These are phyloP conservation scores for Tipula unca DNA, from an alignment of 2,888 invertebrate species.

Conservation along the genomic window DNA sequence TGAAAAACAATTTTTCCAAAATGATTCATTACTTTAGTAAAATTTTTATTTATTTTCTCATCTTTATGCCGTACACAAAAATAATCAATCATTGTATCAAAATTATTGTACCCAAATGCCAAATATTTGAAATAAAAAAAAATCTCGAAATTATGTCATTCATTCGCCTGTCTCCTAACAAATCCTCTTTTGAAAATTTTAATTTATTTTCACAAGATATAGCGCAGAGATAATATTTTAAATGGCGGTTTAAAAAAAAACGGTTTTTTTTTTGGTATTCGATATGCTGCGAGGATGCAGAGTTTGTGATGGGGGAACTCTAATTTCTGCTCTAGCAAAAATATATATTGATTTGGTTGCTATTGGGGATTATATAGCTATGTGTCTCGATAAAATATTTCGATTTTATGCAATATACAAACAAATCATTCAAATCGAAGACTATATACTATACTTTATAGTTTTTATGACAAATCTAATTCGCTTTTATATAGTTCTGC, in stretches of 20 bases:
- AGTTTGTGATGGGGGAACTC: too few species aligned
- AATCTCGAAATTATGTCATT: not conserved
- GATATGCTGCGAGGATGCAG: not conserved
- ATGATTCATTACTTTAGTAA: not conserved
- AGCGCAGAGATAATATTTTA: not conserved
- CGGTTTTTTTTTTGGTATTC: not conserved
- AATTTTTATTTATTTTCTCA: not conserved
- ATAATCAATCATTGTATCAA: not conserved
- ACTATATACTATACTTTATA: not conserved
- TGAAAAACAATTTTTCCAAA: not conserved
- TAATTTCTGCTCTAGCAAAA: too few species aligned
- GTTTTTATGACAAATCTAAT: not conserved
- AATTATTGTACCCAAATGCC: not conserved
- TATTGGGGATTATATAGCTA: not conserved
- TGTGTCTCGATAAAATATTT: not conserved
- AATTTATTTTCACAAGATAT: not conserved
- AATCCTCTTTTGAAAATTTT: not conserved
- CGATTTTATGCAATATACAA: not conserved
- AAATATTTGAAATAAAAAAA: not conserved
- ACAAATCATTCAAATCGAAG: not conserved
- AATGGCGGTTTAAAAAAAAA: not conserved
- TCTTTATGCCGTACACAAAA: not conserved
- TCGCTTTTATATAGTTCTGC: not conserved
- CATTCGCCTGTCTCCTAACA: not conserved
- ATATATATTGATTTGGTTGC: not conserved